Percentiles rank a stretch among this genome's conserved stretches.
phyloP scores from a whole-genome alignment of 64 coral and sea anemone species.

The Porites lutea region DNA sequence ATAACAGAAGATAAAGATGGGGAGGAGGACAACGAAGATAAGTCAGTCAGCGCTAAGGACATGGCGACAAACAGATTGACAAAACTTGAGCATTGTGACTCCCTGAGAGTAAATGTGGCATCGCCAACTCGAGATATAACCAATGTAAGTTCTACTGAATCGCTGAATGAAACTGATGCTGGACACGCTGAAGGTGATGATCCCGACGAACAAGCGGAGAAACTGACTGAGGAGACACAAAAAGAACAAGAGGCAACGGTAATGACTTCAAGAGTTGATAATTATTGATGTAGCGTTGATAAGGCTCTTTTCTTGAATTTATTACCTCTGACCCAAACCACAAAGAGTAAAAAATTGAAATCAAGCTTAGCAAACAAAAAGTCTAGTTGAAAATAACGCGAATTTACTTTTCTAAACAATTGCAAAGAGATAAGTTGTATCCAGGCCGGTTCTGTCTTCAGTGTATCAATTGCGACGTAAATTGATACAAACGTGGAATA shows the following conservation, averaged over 20 bases:
- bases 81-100: not conserved
- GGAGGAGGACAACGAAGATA: not conserved
- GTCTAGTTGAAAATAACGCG: too few species aligned
- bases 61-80: not conserved
- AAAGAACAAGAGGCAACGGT: not conserved
- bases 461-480: too few species aligned
- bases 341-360: too few species aligned
- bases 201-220: not conserved
- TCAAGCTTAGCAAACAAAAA: too few species aligned
- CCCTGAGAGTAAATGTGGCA: conserved; percentile 9
- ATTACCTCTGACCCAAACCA: too few species aligned
- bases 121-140: conserved; percentile 1
- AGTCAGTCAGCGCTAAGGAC: not conserved
- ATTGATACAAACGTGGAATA: too few species aligned
- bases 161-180: not conserved
- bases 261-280: not conserved
- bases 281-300: too few species aligned
- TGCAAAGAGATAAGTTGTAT: too few species aligned
- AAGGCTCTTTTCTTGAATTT: too few species aligned
- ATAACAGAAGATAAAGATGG: not conserved
- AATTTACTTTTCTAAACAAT: too few species aligned
- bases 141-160: not conserved
- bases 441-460: too few species aligned
- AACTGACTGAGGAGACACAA: not conserved
- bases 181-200: not conserved